Evolutionary conservation across 2,888 invertebrate genomes (phyloP).

Genomic region (Trisateles emortualis): DNA sequence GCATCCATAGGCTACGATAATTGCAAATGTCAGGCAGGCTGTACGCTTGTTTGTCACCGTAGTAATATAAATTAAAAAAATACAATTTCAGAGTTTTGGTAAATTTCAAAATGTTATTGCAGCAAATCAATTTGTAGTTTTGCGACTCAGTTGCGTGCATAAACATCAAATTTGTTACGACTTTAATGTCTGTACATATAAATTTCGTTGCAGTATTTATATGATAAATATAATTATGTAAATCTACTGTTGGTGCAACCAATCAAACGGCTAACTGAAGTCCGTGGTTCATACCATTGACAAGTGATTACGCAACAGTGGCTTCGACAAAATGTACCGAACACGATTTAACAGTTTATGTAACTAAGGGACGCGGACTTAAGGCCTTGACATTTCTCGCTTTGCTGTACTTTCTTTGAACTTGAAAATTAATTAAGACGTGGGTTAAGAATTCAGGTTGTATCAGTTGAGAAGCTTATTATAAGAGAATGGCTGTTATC

Average conservation of each 20-base stretch:
- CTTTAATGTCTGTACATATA: neutral
- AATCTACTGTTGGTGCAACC: neutral
- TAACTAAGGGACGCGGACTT: neutral
- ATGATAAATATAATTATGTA: too few relatives aligned
- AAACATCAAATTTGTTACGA: neutral
- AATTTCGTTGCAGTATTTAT: neutral
- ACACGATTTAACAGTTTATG: neutral
- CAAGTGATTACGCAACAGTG: neutral
- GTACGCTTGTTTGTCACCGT: too few relatives aligned
- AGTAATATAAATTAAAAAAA: too few relatives aligned
- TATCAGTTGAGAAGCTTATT: too few relatives aligned
- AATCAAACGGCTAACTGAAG: neutral
- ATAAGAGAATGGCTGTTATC: too few relatives aligned
- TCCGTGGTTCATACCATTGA: neutral
- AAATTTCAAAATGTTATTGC: neutral
- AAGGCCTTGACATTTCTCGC: neutral
- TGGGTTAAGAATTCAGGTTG: neutral
- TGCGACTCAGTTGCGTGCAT: neutral
- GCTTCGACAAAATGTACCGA: neutral
- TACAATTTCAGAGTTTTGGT: neutral
- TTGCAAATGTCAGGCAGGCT: too few relatives aligned
- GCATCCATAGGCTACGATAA: too few relatives aligned
- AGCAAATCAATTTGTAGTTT: neutral
- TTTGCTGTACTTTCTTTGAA: slow-evolving; percentile 2
- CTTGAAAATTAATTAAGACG: neutral